These are phyloP conservation scores for Trichacis sp. DNA, from an alignment of 2,888 invertebrate genomes.

Conservation along the genomic window DNA sequence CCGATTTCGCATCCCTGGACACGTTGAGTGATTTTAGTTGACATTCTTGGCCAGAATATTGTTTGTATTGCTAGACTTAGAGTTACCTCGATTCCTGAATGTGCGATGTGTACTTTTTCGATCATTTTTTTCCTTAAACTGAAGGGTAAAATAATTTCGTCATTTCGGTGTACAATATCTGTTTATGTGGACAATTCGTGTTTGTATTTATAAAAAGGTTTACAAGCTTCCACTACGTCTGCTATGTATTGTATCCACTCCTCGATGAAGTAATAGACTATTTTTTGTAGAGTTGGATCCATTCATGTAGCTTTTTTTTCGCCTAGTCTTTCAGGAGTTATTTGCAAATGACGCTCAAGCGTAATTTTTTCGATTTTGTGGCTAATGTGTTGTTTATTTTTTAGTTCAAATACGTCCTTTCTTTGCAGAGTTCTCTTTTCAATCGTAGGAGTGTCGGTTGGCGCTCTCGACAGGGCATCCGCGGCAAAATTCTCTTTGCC, in stretches of 20 bases:
- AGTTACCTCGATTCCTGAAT: constrained; percentile 31
- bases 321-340: background rate
- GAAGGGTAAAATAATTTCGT: constrained; percentile 18
- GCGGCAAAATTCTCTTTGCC: constrained; percentile 11
- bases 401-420: constrained; percentile 6
- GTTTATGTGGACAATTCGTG: constrained; percentile 16
- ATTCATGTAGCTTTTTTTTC: background rate
- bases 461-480: constrained; percentile 11
- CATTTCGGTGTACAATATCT: constrained; percentile 16
- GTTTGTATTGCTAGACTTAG: constrained; percentile 24
- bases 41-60: constrained; percentile 34
- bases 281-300: constrained; percentile 22
- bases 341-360: background rate
- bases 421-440: too few species aligned
- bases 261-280: constrained; percentile 34
- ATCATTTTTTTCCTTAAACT: constrained; percentile 21
- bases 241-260: constrained; percentile 44
- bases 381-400: background rate
- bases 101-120: constrained; percentile 24
- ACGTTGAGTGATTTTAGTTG: constrained; percentile 18
- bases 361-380: background rate
- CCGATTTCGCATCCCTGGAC: constrained; percentile 19
- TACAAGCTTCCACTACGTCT: constrained; percentile 12
- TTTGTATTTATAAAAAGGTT: constrained; percentile 23
- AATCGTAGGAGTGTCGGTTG: too few species aligned